phyloP scores from a whole-genome alignment of 2,113 vertebrate genomes.

The Galbula dea region DNA sequence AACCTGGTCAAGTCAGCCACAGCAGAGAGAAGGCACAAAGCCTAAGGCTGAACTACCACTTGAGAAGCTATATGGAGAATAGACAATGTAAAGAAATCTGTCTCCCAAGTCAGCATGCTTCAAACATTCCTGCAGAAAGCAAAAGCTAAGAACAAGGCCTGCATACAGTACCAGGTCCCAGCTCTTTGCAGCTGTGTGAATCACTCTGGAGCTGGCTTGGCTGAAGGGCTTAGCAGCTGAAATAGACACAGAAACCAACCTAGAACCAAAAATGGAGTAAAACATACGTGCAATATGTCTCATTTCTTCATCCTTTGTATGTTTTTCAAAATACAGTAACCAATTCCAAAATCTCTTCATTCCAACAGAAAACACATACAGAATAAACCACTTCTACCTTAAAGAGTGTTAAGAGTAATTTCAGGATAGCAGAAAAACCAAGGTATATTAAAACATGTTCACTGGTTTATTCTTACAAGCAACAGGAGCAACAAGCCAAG shows the following conservation, averaged over 20 bases:
- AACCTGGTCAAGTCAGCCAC: background rate
- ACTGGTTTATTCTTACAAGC: background rate
- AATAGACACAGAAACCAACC: background rate
- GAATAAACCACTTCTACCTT: background rate
- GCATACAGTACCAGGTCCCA: background rate
- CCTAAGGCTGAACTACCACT: background rate
- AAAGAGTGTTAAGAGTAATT: background rate
- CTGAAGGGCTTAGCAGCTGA: background rate
- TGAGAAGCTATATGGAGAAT: background rate
- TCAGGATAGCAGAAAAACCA: background rate
- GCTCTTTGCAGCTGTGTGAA: background rate
- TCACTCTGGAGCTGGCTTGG: background rate
- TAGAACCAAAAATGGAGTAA: background rate
- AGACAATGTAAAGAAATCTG: background rate
- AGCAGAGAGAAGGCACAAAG: background rate
- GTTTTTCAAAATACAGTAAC: background rate
- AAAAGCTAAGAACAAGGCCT: background rate
- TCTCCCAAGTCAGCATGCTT: background rate
- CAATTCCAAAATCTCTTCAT: background rate
- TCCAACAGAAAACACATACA: background rate
- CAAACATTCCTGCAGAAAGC: background rate
- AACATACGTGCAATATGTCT: background rate
- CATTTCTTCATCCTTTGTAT: background rate
- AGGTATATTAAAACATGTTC: background rate
- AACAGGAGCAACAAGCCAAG: background rate